Conservation (phyloP, 1,140 invertebrate species). For the Metopolophium dirhodum region DNA sequence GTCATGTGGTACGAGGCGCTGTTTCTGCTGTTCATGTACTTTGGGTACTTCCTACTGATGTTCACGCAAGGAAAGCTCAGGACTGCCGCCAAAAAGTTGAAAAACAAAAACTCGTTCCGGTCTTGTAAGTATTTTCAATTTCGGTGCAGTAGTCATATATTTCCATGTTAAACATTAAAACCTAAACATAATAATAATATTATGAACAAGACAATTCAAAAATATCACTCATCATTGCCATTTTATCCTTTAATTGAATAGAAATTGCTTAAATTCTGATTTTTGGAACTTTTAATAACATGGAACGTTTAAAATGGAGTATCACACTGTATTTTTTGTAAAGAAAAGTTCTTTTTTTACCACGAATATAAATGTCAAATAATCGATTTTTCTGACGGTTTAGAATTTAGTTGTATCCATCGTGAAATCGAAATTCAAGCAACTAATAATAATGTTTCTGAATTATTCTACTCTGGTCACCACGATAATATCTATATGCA, state of each 20-base stretch:
- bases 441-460: not conserved
- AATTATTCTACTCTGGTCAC: not conserved
- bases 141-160: not conserved
- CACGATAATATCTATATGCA: too few species aligned
- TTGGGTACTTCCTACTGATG: slow-evolving; percentile 72
- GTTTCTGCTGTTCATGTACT: slow-evolving; percentile 72
- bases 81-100: slow-evolving; percentile 60
- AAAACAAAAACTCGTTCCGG: slow-evolving; percentile 59
- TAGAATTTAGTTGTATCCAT: not conserved
- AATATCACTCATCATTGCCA: not conserved
- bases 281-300: not conserved
- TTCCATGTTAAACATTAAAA: not conserved
- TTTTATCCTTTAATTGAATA: not conserved
- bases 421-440: not conserved
- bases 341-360: not conserved
- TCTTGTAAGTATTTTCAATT: slow-evolving; percentile 55
- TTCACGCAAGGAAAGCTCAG: slow-evolving; percentile 67
- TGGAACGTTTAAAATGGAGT: not conserved
- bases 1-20: slow-evolving; percentile 82
- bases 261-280: not conserved
- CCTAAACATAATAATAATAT: not conserved
- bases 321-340: not conserved
- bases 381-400: not conserved
- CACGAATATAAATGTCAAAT: not conserved
- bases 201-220: not conserved